Evolutionary conservation across 92 coral and sea anemone species (phyloP).

Genomic region (Micromussa lordhowensis): DNA sequence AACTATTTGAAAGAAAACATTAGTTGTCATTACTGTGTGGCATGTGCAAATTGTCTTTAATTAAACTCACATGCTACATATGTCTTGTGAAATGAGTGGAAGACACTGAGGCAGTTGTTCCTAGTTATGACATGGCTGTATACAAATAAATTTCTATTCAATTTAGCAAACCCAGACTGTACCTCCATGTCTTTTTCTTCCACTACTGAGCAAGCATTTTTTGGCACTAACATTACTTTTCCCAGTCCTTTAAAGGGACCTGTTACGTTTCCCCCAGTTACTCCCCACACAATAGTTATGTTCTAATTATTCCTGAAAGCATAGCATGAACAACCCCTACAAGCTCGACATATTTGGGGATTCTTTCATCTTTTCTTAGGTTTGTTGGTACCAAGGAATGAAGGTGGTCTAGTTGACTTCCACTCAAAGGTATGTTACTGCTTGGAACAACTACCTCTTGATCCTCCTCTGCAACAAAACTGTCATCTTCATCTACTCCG

Average conservation of each 20-base stretch:
- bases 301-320: constrained; percentile 15
- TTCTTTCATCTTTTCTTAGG: constrained; percentile 33
- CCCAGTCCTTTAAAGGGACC: neutral
- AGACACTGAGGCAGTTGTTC: too few relatives aligned
- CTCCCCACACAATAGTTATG: neutral
- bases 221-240: too few relatives aligned
- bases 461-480: constrained; percentile 20
- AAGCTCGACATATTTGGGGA: constrained; percentile 45
- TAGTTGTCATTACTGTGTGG: too few relatives aligned
- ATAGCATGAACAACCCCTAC: constrained; percentile 3
- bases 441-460: constrained; percentile 24
- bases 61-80: neutral
- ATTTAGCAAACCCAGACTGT: too few relatives aligned
- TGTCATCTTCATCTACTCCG: constrained; percentile 4
- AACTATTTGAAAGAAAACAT: too few relatives aligned
- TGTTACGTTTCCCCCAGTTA: neutral
- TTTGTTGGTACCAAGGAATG: constrained; percentile 27
- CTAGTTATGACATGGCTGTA: too few relatives aligned
- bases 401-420: constrained; percentile 45
- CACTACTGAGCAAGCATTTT: too few relatives aligned
- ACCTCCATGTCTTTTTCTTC: too few relatives aligned
- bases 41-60: neutral
- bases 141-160: too few relatives aligned
- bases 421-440: constrained; percentile 25
- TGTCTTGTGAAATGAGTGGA: too few relatives aligned